A percentile compares a stretch with the other conserved stretches of the same genome.
phyloP scores from a whole-genome alignment of 2,888 invertebrate genomes.

The Ennomos erosarius region DNA sequence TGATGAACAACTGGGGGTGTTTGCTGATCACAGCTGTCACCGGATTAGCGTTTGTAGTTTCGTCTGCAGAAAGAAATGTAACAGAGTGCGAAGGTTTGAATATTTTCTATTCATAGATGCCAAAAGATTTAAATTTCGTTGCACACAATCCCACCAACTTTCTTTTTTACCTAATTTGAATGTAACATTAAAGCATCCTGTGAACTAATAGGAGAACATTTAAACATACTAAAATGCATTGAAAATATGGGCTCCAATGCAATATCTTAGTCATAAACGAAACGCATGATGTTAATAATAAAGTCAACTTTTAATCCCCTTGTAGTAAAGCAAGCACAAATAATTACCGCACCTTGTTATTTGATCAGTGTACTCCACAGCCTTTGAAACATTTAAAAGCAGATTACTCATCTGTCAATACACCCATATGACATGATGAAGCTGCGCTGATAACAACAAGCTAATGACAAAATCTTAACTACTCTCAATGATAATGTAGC shows the following conservation, averaged over 20 bases:
- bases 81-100: constrained; percentile 62
- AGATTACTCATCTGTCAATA: constrained; percentile 9
- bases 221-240: constrained; percentile 23
- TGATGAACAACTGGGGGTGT: constrained; percentile 57
- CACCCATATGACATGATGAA: neutral
- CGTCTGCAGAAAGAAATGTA: constrained; percentile 42
- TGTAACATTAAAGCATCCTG: constrained; percentile 4
- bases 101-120: constrained; percentile 48
- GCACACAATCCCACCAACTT: constrained; percentile 33
- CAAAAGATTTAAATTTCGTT: constrained; percentile 32
- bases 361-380: constrained; percentile 18
- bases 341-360: constrained; percentile 17
- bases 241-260: neutral
- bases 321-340: constrained; percentile 17
- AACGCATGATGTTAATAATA: constrained; percentile 23
- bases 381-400: constrained; percentile 7
- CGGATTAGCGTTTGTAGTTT: constrained; percentile 46
- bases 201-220: constrained; percentile 15
- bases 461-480: constrained; percentile 7
- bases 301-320: neutral
- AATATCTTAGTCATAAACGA: neutral
- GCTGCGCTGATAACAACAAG: constrained; percentile 5
- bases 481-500: neutral
- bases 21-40: constrained; percentile 53
- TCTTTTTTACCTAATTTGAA: constrained; percentile 17